Conservation (phyloP, 2,888 invertebrate genomes). For the Tupiocoris notatus region DNA sequence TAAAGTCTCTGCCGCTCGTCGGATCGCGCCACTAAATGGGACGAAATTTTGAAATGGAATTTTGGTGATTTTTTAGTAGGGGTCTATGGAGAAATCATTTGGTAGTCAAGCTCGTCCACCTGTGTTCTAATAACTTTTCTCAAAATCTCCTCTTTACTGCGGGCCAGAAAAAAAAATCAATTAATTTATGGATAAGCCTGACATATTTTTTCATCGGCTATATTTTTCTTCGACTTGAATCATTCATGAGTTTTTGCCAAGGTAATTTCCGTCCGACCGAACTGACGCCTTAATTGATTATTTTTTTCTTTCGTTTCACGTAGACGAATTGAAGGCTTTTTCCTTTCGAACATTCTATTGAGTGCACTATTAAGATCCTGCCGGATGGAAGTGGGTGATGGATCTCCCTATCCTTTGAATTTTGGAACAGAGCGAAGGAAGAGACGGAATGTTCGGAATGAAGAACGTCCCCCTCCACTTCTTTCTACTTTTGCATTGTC, state of each 20-base stretch:
- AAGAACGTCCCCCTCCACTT: no score
- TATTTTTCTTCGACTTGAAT: constrained; percentile 4
- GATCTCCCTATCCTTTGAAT: constrained; percentile 30
- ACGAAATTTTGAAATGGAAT: no score
- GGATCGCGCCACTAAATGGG: no score
- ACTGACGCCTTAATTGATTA: constrained; percentile 35
- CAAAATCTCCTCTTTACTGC: no score
- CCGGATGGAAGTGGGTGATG: constrained; percentile 28
- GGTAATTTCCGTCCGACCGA: constrained; percentile 31
- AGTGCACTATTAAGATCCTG: constrained; percentile 26
- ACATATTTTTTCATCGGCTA: background rate
- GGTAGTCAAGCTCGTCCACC: no score
- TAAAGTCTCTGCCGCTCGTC: no score
- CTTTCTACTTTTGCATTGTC: no score
- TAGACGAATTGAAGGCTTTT: background rate
- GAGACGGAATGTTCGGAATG: no score
- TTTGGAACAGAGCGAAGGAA: constrained; percentile 10
- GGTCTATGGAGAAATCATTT: no score
- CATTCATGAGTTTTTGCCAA: constrained; percentile 26
- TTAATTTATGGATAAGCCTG: background rate
- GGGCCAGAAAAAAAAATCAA: no score
- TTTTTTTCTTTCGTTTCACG: constrained; percentile 20
- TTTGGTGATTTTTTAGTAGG: no score
- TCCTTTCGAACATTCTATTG: background rate
- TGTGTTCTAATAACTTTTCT: no score